Conservation (phyloP, 2,113 vertebrate species). For the Chaetorhynchus papuensis region DNA sequence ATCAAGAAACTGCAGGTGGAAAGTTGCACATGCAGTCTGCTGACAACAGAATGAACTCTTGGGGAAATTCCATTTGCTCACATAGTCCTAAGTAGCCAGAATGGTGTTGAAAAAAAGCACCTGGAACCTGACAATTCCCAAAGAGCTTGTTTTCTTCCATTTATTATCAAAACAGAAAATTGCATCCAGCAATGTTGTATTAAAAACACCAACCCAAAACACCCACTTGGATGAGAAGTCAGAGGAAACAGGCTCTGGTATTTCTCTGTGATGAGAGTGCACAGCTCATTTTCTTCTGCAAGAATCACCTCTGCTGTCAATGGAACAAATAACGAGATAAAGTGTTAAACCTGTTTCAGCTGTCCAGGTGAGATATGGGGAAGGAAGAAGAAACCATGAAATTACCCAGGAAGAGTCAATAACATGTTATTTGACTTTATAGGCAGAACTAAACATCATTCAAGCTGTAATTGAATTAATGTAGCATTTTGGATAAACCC, state of each 20-base stretch:
- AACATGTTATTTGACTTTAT: neutral
- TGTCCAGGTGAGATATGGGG: neutral
- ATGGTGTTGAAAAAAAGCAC: neutral
- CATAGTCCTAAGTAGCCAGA: neutral
- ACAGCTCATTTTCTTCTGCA: neutral
- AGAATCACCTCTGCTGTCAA: neutral
- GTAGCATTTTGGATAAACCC: neutral
- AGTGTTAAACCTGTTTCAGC: neutral
- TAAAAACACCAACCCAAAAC: neutral
- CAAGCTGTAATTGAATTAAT: neutral
- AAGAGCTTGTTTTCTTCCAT: neutral
- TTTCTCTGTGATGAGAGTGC: neutral
- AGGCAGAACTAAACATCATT: neutral
- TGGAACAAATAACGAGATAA: neutral
- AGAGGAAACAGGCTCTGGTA: neutral
- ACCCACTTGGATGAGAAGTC: neutral
- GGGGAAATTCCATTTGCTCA: neutral
- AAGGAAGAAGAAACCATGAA: neutral
- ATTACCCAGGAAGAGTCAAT: neutral
- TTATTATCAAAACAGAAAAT: neutral
- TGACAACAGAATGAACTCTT: neutral
- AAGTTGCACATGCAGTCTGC: neutral
- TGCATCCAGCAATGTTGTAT: neutral
- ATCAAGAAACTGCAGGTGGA: neutral
- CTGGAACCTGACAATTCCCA: neutral